Conservation (phyloP, 2,113 vertebrate genomes). For the Xiphophorus maculatus region DNA sequence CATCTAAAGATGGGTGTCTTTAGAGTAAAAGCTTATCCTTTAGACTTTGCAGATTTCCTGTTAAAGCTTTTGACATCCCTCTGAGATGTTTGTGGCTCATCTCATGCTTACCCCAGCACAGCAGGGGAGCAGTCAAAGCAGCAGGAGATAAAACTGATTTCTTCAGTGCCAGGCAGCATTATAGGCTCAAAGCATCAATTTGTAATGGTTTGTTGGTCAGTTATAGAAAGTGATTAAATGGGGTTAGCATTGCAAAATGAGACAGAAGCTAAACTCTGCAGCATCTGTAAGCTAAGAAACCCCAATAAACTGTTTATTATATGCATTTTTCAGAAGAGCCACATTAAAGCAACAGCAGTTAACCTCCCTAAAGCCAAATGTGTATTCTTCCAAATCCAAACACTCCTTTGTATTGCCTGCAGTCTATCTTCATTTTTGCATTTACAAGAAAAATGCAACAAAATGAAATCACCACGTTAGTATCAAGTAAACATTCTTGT, state of each 20-base stretch:
- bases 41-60: no score
- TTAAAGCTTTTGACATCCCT: no score
- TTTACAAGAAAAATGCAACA: neutral
- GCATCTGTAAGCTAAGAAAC: neutral
- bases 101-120: no score
- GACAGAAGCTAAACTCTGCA: neutral
- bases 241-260: constrained; percentile 12
- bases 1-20: no score
- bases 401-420: constrained; percentile 23
- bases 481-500: no score
- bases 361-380: constrained; percentile 16
- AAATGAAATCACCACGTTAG: no score
- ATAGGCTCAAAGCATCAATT: neutral
- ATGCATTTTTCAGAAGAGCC: constrained; percentile 20
- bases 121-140: no score
- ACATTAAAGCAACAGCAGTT: constrained; percentile 17
- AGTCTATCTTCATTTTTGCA: constrained; percentile 39
- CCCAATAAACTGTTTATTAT: neutral
- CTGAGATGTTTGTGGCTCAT: no score
- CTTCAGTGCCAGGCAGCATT: no score
- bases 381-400: constrained; percentile 33
- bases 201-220: constrained; percentile 45
- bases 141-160: no score
- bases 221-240: constrained; percentile 35
- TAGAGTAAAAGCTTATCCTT: no score